These are phyloP conservation scores for Colletes latitarsis DNA, from an alignment of 1,140 invertebrate genomes.

Conservation along the genomic window DNA sequence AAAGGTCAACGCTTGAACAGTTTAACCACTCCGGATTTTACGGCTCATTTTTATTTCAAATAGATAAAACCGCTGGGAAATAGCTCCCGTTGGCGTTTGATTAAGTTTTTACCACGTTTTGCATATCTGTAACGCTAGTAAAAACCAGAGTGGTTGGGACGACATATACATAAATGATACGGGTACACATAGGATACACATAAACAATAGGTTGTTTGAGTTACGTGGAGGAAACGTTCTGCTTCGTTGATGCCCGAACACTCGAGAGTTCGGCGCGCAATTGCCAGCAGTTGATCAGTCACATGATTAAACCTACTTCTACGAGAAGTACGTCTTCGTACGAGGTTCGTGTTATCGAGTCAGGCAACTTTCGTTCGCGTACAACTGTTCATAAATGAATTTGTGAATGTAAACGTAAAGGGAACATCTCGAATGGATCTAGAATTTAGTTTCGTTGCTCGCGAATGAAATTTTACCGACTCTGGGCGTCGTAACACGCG, in stretches of 20 bases:
- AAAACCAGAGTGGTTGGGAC: not conserved
- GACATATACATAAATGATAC: not conserved
- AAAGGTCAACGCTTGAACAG: not conserved
- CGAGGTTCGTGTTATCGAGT: not conserved
- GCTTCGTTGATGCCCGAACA: slow-evolving; percentile 25
- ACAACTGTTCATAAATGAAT: too few relatives aligned
- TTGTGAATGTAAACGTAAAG: too few relatives aligned
- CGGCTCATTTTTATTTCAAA: not conserved
- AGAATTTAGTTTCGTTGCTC: too few relatives aligned
- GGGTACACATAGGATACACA: slow-evolving; percentile 1
- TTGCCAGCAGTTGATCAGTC: slow-evolving; percentile 36
- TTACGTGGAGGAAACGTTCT: slow-evolving; percentile 19
- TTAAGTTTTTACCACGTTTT: too few relatives aligned
- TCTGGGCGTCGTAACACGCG: not conserved
- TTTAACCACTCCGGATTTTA: not conserved
- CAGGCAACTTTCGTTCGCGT: too few relatives aligned
- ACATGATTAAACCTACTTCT: slow-evolving; percentile 44
- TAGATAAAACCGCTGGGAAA: too few relatives aligned
- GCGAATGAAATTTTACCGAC: too few relatives aligned
- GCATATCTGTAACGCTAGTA: too few relatives aligned
- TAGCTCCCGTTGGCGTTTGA: too few relatives aligned
- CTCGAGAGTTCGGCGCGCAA: slow-evolving; percentile 1
- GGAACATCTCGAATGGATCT: too few relatives aligned
- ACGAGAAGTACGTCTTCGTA: slow-evolving; percentile 9
- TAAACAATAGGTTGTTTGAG: slow-evolving; percentile 16